Base-by-base conservation (phyloP, 2,797 vertebrate genomes). In the Harpagifer antarcticus region DNA sequence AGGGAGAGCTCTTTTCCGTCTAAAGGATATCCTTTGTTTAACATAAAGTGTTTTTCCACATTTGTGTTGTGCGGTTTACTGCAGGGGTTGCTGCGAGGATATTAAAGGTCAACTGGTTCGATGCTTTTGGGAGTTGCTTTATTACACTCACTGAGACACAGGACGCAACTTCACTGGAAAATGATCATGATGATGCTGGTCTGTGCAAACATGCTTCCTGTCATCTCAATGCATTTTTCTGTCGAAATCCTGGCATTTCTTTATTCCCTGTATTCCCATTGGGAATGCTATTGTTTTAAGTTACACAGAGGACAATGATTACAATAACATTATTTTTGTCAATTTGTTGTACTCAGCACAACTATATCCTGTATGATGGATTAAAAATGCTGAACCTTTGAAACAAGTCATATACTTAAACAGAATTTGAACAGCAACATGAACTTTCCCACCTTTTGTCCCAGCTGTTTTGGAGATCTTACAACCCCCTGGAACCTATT, bases 21-120 rank as follows among this genome's bases (percentile, higher is more conserved):
- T 69, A 86, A 91, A 93, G 94, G 94, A 95, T 89, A 92, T 96
- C 94, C 94, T 94, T 92, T 95, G 92, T 95, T 95, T 90, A 91
- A 91, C 85, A 86, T 85, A 45, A 86, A 90, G 65, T 92, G 84
- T 91, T 91, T 94, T 93, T 94, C 91, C 89, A 92, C 90, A 58
- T 81, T 68, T 88, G 77, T 86, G 83, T 79, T 82, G 79, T 83
- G 75, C 57, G 52, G 79, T 50, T 82, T 17, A 53, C 69, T 74
- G 64, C 59, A 66, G 63, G 23, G 62, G 83, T 43, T 61, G 67
- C 79, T 10, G 33, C 45, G 57, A 82, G 66, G 79, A 82, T 66
- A 74, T 69, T 50, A 78, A 74, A 79, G 81, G 79, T 86, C 76
- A 75, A 10, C 43, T 66, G 69, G 17, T 74, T 76, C 57, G 49